phyloP scores from a whole-genome alignment of 2,888 invertebrate genomes.

The Scaptomyza caliginosa region DNA sequence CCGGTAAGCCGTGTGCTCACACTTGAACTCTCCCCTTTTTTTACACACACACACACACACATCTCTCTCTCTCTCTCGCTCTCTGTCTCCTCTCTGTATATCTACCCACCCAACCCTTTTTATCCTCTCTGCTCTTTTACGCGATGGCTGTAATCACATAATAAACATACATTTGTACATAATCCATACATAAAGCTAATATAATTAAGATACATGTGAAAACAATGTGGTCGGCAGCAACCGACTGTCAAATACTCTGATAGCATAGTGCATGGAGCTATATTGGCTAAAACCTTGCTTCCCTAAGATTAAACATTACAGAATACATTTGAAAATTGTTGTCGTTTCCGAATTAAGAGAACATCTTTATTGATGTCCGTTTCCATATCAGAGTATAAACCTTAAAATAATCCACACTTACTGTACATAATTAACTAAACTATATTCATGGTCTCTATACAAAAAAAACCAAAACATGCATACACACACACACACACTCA shows the following conservation, averaged over 20 bases:
- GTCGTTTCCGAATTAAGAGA: too few relatives aligned
- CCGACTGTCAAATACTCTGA: neutral
- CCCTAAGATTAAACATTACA: too few relatives aligned
- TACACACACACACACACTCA: neutral
- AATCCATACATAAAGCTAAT: neutral
- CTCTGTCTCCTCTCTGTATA: slow-evolving; percentile 1
- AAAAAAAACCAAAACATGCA: neutral
- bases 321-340: too few relatives aligned
- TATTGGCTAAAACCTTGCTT: too few relatives aligned
- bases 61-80: neutral
- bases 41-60: too few relatives aligned
- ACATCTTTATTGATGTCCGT: too few relatives aligned
- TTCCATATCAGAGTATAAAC: too few relatives aligned
- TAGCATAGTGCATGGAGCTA: too few relatives aligned
- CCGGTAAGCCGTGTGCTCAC: slow-evolving; percentile 83
- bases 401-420: too few relatives aligned
- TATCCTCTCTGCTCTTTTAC: slow-evolving; percentile 18
- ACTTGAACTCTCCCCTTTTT: slow-evolving; percentile 26
- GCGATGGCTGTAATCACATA: slow-evolving; percentile 40
- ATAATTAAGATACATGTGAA: neutral
- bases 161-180: neutral
- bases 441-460: neutral
- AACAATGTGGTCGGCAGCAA: neutral
- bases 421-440: neutral
- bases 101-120: slow-evolving; percentile 3